Conservation (phyloP, 1,140 invertebrate species). For the Diorhabda elongata region DNA sequence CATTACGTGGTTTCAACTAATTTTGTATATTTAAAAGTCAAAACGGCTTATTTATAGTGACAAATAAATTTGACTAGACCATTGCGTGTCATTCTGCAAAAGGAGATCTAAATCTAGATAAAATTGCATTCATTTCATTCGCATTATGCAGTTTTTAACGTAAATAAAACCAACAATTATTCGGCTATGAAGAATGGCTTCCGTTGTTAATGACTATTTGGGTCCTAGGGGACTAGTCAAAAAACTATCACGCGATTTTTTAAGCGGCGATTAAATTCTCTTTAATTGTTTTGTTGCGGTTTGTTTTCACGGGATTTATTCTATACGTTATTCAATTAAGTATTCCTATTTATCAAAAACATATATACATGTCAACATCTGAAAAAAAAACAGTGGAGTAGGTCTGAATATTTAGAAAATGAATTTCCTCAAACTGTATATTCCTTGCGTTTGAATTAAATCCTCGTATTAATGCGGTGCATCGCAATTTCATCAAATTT, state of each 20-base stretch:
- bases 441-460: too few relatives aligned
- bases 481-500: too few relatives aligned
- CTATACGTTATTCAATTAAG: not conserved
- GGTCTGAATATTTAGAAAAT: too few relatives aligned
- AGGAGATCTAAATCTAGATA: constrained; percentile 17
- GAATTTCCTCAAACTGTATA: too few relatives aligned
- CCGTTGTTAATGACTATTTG: constrained; percentile 24
- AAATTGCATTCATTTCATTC: constrained; percentile 25
- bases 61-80: not conserved
- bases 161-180: constrained; percentile 29
- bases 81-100: not conserved
- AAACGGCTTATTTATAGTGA: not conserved
- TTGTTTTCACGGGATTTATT: not conserved
- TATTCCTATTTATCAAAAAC: too few relatives aligned
- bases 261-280: not conserved
- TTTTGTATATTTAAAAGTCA: too few relatives aligned
- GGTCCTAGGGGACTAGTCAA: not conserved
- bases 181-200: constrained; percentile 31
- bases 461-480: too few relatives aligned
- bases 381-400: too few relatives aligned
- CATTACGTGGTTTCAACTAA: too few relatives aligned
- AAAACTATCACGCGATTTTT: not conserved
- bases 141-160: constrained; percentile 26
- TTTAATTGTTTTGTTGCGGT: constrained; percentile 1
- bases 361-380: too few relatives aligned